phyloP scores from a whole-genome alignment of 2,888 invertebrate genomes.

The Amiota minor region DNA sequence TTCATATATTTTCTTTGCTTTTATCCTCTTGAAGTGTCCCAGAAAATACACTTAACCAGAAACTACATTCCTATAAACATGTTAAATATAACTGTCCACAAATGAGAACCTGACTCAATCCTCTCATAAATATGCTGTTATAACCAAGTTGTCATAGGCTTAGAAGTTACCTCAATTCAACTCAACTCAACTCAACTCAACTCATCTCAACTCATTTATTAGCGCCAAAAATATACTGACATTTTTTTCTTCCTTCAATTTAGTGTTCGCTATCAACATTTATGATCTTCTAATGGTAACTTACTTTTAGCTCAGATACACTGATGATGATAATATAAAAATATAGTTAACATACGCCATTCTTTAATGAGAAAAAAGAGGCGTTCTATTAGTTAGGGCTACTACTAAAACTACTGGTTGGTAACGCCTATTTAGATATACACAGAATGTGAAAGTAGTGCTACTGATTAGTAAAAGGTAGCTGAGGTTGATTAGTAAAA shows the following conservation, averaged over 20 bases:
- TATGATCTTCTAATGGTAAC: slow-evolving; percentile 10
- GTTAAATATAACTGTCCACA: too few species aligned
- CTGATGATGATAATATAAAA: slow-evolving; percentile 15
- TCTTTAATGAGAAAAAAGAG: not conserved
- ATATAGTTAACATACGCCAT: not conserved
- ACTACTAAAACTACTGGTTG: slow-evolving; percentile 18
- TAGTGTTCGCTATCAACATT: not conserved
- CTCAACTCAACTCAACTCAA: too few species aligned
- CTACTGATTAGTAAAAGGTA: slow-evolving; percentile 6
- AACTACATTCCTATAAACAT: too few species aligned
- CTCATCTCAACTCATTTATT: slow-evolving; percentile 5
- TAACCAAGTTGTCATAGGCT: not conserved
- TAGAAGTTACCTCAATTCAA: not conserved
- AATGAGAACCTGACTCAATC: too few species aligned
- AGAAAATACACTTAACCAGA: not conserved
- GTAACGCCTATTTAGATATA: slow-evolving; percentile 3
- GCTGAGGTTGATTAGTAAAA: slow-evolving; percentile 12
- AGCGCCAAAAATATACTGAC: not conserved
- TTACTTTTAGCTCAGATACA: not conserved
- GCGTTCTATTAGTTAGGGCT: slow-evolving; percentile 9
- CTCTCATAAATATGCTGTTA: too few species aligned
- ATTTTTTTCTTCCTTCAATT: not conserved
- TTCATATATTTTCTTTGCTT: not conserved
- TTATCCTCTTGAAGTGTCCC: not conserved
- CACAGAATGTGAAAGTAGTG: not conserved